Evolutionary conservation across 2,797 vertebrate species (phyloP).

Genomic region (Muscicapa comitata): DNA sequence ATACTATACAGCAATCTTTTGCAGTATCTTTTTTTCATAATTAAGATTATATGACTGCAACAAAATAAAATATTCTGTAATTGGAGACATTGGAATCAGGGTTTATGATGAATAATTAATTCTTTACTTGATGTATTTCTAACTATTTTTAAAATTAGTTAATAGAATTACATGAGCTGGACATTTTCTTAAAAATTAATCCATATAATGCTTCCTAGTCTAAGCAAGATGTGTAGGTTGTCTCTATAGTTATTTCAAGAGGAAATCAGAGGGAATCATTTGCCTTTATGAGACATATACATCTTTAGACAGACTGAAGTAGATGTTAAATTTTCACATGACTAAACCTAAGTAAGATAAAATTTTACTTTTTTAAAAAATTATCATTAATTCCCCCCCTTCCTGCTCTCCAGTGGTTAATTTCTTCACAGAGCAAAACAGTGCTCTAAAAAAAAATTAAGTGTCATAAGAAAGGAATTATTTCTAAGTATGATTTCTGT

Average conservation of each 20-base stretch:
- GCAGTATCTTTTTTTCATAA: neutral
- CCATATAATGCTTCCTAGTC: neutral
- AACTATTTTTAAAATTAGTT: neutral
- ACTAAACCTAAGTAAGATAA: neutral
- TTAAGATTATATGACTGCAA: neutral
- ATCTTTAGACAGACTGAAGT: neutral
- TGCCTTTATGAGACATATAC: neutral
- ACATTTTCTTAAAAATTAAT: neutral
- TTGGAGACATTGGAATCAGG: neutral
- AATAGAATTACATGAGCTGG: neutral
- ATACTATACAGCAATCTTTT: neutral
- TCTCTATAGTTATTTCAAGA: neutral
- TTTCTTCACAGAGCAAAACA: neutral
- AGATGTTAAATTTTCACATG: neutral
- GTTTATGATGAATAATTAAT: neutral
- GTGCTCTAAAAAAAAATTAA: neutral
- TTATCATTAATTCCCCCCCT: fast-evolving
- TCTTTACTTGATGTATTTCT: neutral
- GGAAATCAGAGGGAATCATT: neutral
- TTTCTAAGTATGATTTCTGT: neutral
- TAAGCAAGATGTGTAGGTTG: neutral
- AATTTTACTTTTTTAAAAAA: neutral
- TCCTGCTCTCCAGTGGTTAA: fast-evolving
- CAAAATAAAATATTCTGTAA: neutral
- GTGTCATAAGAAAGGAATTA: neutral